Evolutionary conservation across 2,888 invertebrate genomes (phyloP), one percentile per base, ranked within the genome.

Genomic region (Nemotelus pantherinus): DNA sequence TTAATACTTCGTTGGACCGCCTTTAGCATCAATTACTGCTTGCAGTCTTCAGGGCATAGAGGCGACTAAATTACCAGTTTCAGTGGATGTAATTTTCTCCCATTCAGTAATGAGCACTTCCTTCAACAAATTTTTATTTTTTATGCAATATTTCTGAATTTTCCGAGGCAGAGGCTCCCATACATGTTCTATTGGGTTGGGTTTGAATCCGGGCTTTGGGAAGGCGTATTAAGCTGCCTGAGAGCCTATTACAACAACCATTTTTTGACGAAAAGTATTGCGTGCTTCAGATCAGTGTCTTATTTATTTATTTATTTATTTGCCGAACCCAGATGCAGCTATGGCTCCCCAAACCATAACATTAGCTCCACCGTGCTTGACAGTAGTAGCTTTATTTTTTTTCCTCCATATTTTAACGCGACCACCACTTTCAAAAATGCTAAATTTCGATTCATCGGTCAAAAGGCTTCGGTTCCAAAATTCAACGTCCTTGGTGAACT

Each of bases 61-160:
- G 53, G 53, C 53, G 53, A 53, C 53, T 53, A 53, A 10, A 53
- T 53, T 53, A 53, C 53, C 53, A 53, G 53, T 53, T 53, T 53
- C 1, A 6, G 53, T 10, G 53, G 25, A 25, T 25, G 25, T 25
- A 25, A 25, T 25, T 25, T 25, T 25, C 25, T 25, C 25, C 25
- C 25, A 53, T 53, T 53, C 53, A 7, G 1, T 10, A 53, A 53
- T 53, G 53, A 53, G 53, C 53, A 10, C 53, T 53, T 53, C 1
- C 53, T 53, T 53, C 53, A 53, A 53, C 6, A 53, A 53, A 53
- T 53, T 53, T 53, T 25, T 25, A 25, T 25, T 25, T 25, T 25
- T 25, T 25, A 25, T 25, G 25, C 25, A 25, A 25, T 25, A 53
- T 53, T 53, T 10, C 6, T 10, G 53, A 53, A 53, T 53, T 53